A percentile compares a stretch with the other conserved stretches of the same genome.
Evolutionary conservation across 2,113 vertebrate species (phyloP).

Genomic region (Chloroceryle aenea): DNA sequence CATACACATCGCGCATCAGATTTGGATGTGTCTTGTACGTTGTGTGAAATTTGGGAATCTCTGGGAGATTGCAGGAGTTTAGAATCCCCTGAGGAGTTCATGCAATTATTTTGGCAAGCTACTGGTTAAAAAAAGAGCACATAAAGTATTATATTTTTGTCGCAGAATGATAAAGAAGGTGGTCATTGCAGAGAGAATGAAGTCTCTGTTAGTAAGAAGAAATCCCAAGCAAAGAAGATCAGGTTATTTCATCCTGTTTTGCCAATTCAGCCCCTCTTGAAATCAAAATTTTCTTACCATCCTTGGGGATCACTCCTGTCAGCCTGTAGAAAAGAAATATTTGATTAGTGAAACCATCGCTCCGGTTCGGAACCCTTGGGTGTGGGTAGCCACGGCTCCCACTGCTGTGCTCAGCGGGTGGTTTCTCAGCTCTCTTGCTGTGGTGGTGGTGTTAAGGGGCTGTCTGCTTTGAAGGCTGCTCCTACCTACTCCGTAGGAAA

Average conservation of each 20-base stretch:
- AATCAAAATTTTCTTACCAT: slow-evolving; percentile 49
- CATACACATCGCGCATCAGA: neutral
- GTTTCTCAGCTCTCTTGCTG: neutral
- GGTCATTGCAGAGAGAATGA: neutral
- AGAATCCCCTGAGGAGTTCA: neutral
- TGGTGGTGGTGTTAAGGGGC: neutral
- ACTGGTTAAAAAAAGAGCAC: neutral
- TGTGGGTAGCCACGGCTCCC: neutral
- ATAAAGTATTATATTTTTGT: neutral
- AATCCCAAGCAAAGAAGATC: neutral
- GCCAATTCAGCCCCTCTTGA: neutral
- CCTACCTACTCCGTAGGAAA: neutral
- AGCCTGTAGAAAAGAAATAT: slow-evolving; percentile 31
- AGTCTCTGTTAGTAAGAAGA: neutral
- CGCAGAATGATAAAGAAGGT: neutral
- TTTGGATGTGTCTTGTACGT: neutral
- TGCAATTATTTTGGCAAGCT: neutral
- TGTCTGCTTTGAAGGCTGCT: neutral
- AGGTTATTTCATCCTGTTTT: neutral
- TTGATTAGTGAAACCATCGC: neutral
- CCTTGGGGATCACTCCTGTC: slow-evolving; percentile 48
- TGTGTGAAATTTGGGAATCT: neutral
- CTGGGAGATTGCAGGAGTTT: neutral
- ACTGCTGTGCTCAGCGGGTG: fast-evolving
- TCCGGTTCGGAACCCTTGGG: neutral